These are phyloP conservation scores for Notarius lentiginosus DNA, from an alignment of 2,113 vertebrate species.

Conservation along the genomic window DNA sequence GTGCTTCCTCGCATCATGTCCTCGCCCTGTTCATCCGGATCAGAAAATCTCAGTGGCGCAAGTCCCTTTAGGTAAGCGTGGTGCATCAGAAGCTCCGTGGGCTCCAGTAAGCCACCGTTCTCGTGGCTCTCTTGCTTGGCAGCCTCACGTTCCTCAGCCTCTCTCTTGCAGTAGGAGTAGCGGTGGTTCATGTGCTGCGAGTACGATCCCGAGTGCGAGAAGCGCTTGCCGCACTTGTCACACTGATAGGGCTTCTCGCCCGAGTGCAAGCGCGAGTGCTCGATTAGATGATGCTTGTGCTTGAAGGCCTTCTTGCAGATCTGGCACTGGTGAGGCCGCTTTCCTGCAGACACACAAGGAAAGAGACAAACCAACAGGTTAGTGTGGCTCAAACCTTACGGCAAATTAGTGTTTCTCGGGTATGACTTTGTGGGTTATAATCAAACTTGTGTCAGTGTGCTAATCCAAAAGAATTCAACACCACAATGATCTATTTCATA, in stretches of 20 bases:
- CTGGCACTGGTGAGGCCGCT: constrained; percentile 91
- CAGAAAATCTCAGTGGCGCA: constrained; percentile 85
- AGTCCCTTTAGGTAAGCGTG: constrained; percentile 89
- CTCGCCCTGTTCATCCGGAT: constrained; percentile 82
- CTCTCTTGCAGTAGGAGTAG: constrained; percentile 92
- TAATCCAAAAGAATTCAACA: neutral
- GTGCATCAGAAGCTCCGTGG: constrained; percentile 90
- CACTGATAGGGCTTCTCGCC: constrained; percentile 93
- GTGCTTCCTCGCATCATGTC: constrained; percentile 65
- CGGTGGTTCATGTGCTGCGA: constrained; percentile 94
- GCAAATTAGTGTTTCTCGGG: neutral
- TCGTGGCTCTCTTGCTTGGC: constrained; percentile 85
- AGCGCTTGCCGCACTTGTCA: constrained; percentile 90
- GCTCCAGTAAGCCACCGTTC: constrained; percentile 84
- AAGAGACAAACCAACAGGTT: constrained; percentile 45
- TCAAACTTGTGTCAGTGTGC: neutral
- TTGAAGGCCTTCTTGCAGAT: constrained; percentile 93
- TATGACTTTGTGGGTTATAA: neutral
- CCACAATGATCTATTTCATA: neutral
- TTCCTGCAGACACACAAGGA: constrained; percentile 78
- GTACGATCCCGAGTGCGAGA: constrained; percentile 90
- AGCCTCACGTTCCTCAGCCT: constrained; percentile 87
- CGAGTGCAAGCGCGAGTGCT: constrained; percentile 89
- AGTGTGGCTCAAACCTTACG: constrained; percentile 7
- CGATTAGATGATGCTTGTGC: constrained; percentile 92